phyloP scores from a whole-genome alignment of 2,113 vertebrate genomes.

The Ibidorhyncha struthersii region DNA sequence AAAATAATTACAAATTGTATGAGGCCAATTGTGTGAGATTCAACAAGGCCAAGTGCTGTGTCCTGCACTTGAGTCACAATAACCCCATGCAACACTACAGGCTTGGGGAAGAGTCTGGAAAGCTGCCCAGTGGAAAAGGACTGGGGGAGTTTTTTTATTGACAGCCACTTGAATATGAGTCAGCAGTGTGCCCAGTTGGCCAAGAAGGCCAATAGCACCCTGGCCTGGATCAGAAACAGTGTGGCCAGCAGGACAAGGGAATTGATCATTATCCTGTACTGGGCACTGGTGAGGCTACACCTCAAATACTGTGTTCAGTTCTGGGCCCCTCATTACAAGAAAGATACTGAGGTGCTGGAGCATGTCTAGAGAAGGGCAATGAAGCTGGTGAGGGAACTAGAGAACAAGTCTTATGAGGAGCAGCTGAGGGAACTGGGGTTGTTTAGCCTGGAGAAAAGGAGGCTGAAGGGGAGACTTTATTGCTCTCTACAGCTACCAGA shows the following conservation, averaged over 20 bases:
- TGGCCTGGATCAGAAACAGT: not conserved
- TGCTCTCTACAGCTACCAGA: no score
- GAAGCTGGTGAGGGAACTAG: not conserved
- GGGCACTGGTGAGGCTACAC: no score
- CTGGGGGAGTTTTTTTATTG: fast-evolving
- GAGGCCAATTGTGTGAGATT: no score
- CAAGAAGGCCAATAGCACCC: not conserved
- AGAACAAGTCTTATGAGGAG: not conserved
- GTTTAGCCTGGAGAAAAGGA: not conserved
- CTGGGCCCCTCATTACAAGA: not conserved
- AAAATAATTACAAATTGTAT: not conserved
- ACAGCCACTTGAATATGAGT: fast-evolving
- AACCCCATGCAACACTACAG: fast-evolving
- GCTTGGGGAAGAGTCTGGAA: not conserved
- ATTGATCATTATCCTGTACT: fast-evolving
- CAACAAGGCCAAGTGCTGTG: fast-evolving
- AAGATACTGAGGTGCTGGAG: not conserved
- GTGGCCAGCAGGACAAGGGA: not conserved
- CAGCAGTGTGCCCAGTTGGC: no score
- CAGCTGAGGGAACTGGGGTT: not conserved
- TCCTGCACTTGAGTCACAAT: not conserved
- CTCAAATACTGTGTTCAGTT: not conserved
- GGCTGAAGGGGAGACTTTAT: not conserved
- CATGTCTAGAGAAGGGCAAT: fast-evolving
- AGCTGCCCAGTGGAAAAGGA: fast-evolving